Base-by-base conservation (phyloP, 2,888 invertebrate species). In the Ctena decussata region DNA sequence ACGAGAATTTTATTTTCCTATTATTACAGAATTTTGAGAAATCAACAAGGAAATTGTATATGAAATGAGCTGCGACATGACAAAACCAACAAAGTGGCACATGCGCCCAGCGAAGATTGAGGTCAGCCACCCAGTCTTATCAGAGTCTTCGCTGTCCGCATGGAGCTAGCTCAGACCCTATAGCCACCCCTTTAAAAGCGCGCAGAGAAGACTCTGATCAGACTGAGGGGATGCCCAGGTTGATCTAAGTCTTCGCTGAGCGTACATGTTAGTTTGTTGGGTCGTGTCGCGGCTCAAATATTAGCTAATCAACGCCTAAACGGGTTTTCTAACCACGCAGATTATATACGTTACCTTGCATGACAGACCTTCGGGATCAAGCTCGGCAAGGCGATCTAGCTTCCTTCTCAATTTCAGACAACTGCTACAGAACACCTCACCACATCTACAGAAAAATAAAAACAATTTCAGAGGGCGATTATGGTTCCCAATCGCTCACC, bases 311-410 rank as follows among this genome's bases (percentile, higher is more conserved):
- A 21, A 49, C 12, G 21, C 18, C 12, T 49, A 11, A 49, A 11
- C 11, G 3, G 21, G 49, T 3, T 3, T 15, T 3, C 8, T 21
- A 49, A 49, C 11, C n/a, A 49, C 3, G 8, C 21, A 49, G n/a
- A 21, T 21, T 49, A 18, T 49, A 21, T 49, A 21, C 21, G n/a
- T 11, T 78, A 85, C 85, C 82, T 76, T 82, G 37, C 76, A 71
- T 0, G 35, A 49, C 8, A 80, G 46, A 30, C 85, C 85, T 21
- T 73, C 39, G 0, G 85, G 57, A 53, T 85, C 85, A n/a, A 80
- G 80, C 32, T 85, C 79, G 0, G 85, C 85, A 71, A 79, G 74
- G 12, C 72, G 57, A 35, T 85, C 82, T n/a, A 85, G 46, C n/a
- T 71, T 57, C 18, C 85, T 71, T 72, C 39, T 69, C 39, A 82